Conservation (phyloP, 2,888 invertebrate genomes). For the Eupithecia subfuscata region DNA sequence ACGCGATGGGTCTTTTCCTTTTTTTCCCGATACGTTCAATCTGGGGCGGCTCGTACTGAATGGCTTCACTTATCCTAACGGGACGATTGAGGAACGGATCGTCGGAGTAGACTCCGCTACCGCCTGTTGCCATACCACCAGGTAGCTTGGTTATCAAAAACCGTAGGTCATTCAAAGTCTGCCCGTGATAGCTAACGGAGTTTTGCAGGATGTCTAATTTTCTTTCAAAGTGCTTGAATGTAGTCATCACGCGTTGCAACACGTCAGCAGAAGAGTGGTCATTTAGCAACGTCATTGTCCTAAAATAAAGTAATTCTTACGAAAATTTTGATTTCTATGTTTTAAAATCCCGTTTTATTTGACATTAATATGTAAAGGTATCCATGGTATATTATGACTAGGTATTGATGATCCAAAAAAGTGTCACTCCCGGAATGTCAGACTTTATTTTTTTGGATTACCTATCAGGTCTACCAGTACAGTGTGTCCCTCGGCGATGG, state of each 20-base stretch:
- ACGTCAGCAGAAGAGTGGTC: slow-evolving; percentile 51
- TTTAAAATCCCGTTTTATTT: not conserved
- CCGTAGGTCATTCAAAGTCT: slow-evolving; percentile 64
- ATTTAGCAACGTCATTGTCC: slow-evolving; percentile 50
- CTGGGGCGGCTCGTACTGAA: slow-evolving; percentile 51
- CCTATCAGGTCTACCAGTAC: not conserved
- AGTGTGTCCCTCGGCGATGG: not conserved
- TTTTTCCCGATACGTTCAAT: slow-evolving; percentile 40
- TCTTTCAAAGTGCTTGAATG: slow-evolving; percentile 65
- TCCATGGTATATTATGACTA: not conserved
- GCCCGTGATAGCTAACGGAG: slow-evolving; percentile 64
- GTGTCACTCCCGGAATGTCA: too few relatives aligned
- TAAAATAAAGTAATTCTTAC: not conserved
- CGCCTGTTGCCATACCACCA: slow-evolving; percentile 24
- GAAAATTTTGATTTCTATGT: slow-evolving; percentile 3
- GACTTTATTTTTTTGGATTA: too few relatives aligned
- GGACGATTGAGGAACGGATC: slow-evolving; percentile 8
- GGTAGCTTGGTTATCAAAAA: slow-evolving; percentile 59
- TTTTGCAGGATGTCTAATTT: slow-evolving; percentile 69
- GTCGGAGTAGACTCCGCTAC: too few relatives aligned
- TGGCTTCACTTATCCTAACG: slow-evolving; percentile 49
- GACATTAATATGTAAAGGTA: not conserved
- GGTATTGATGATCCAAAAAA: too few relatives aligned
- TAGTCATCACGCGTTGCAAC: slow-evolving; percentile 58
- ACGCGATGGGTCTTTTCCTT: slow-evolving; percentile 47